These are phyloP conservation scores for Synergus umbraculus DNA, from an alignment of 2,888 invertebrate genomes.

Conservation along the genomic window DNA sequence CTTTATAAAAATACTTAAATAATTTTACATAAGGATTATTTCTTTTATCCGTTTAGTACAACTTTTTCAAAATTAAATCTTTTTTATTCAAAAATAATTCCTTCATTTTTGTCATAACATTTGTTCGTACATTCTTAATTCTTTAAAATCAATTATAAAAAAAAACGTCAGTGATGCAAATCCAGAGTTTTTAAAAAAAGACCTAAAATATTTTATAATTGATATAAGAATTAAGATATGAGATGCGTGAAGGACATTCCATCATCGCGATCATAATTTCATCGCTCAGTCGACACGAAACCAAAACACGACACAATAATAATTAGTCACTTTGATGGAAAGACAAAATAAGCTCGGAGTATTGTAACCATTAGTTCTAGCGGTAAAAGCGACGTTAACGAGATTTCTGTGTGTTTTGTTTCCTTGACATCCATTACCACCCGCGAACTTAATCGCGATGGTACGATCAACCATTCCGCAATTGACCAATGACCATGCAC, in stretches of 20 bases:
- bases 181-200: not conserved
- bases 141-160: no score
- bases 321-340: slow-evolving; percentile 4
- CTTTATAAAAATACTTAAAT: not conserved
- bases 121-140: no score
- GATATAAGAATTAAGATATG: not conserved
- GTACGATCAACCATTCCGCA: slow-evolving; percentile 65
- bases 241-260: not conserved
- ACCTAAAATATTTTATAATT: slow-evolving; percentile 21
- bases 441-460: slow-evolving; percentile 63
- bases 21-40: not conserved
- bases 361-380: slow-evolving; percentile 54
- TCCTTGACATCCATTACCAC: slow-evolving; percentile 69
- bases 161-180: no score
- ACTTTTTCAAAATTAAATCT: not conserved
- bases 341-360: slow-evolving; percentile 30
- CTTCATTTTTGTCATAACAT: no score
- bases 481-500: slow-evolving; percentile 60
- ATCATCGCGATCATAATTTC: not conserved
- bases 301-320: not conserved
- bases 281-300: not conserved
- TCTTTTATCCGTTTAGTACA: not conserved
- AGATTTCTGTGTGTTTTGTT: slow-evolving; percentile 69
- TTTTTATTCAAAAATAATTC: not conserved
- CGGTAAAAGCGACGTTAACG: slow-evolving; percentile 67